phyloP scores from a whole-genome alignment of 2,888 invertebrate genomes.

The Orthosia cruda region DNA sequence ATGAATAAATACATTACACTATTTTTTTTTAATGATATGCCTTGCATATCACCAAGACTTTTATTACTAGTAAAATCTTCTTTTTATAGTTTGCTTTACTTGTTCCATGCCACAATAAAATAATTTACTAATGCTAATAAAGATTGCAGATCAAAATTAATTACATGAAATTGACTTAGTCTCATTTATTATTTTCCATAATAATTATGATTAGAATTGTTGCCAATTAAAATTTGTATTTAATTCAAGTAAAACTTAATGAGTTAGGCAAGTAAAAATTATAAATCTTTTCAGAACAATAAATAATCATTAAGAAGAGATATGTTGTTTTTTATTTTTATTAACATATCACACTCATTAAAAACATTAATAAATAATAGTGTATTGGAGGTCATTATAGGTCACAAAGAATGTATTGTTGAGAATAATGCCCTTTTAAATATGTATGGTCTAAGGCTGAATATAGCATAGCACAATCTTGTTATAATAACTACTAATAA shows the following conservation, averaged over 20 bases:
- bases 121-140: too few relatives aligned
- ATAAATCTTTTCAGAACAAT: constrained; percentile 2
- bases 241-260: background rate
- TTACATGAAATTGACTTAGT: background rate
- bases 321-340: constrained; percentile 4
- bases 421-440: constrained; percentile 6
- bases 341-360: constrained; percentile 9
- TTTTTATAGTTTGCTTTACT: background rate
- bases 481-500: background rate
- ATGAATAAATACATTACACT: background rate
- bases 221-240: constrained; percentile 7
- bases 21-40: background rate
- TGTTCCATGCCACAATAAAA: background rate
- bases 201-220: background rate
- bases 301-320: background rate
- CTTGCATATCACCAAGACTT: background rate
- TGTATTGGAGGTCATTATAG: constrained; percentile 69
- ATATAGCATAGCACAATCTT: background rate
- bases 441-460: background rate
- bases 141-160: too few relatives aligned
- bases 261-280: background rate
- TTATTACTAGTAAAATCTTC: constrained; percentile 3
- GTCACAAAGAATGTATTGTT: constrained; percentile 57
- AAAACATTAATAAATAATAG: constrained; percentile 31
- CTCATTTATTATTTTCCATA: background rate